Evolutionary conservation across 2,797 vertebrate species (phyloP).

Genomic region (Buceros bicornis): DNA sequence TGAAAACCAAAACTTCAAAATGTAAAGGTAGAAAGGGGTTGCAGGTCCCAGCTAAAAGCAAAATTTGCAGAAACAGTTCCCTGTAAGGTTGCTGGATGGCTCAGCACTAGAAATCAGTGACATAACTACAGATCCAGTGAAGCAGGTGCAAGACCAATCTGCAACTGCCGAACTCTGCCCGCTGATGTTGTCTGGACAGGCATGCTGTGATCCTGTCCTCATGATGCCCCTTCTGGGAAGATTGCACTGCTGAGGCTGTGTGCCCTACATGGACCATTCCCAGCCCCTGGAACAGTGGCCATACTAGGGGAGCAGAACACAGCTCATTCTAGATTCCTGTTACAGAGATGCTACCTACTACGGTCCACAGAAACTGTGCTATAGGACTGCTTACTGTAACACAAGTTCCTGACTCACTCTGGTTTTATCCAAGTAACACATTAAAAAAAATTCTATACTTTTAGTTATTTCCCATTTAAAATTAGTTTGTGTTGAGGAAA

Average conservation of each 20-base stretch:
- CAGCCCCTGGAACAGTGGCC: not conserved
- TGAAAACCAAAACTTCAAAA: not conserved
- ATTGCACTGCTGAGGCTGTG: not conserved
- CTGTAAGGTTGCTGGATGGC: not conserved
- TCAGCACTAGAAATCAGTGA: fast-evolving
- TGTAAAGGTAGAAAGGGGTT: not conserved
- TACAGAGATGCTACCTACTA: not conserved
- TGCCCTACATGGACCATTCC: not conserved
- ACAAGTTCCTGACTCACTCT: not conserved
- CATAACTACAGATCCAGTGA: not conserved
- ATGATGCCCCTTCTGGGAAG: not conserved
- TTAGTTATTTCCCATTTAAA: not conserved
- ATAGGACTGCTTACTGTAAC: not conserved
- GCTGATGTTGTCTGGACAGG: not conserved
- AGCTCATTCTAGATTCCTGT: not conserved
- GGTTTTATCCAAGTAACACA: not conserved
- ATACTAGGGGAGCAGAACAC: not conserved
- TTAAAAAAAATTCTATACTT: fast-evolving
- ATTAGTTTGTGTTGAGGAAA: not conserved
- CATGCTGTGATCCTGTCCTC: not conserved
- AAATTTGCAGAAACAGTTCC: not conserved
- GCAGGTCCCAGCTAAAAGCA: not conserved
- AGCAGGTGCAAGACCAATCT: not conserved
- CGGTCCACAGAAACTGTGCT: not conserved
- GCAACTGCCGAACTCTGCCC: not conserved